Base-by-base conservation (phyloP, 2,797 vertebrate species). In the Notolabrus celidotus region DNA sequence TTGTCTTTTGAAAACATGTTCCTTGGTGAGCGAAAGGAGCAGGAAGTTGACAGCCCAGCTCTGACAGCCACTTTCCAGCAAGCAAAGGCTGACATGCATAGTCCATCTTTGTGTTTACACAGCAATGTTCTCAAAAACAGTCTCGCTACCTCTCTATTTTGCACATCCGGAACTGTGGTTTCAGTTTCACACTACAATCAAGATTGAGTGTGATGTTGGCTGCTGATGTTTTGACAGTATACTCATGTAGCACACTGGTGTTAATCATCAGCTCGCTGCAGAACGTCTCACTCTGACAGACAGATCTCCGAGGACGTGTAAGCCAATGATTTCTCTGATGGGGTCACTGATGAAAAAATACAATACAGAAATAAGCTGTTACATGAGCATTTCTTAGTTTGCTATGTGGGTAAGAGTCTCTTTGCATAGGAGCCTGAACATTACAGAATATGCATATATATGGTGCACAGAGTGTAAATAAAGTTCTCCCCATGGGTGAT, bases 231-330 rank as follows among this genome's bases (percentile, higher is more conserved):
- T 63, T 84, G 82, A 86, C 77, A 84, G 58, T 38, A 17, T 19
- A 67, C 31, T 84, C 75, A 34, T 83, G 77, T 47, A 71, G 51
- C 50, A 58, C 58, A 42, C 71, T 74, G 79, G 85, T 85, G 74
- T 59, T 80, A 75, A 76, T 71, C 78, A 74, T 85, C 87, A 90
- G 79, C 56, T 77, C 22, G 16, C 43, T 55, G 73, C 56, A 47
- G 55, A 42, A 51, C 22, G 61, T 74, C 64, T 79, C 43, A 36
- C 55, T 83, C 51, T 83, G 77, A 84, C 67, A 77, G 83, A 67
- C 79, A 68, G 67, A 45, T 68, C 78, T 80, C 56, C 56, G 65
- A 69, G 66, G 77, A 83, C 42, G 42, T 76, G 77, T 47, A 74
- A 49, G 22, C 65, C 61, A 71, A 47, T 85, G 58, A 84, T 75